Evolutionary conservation across 2,888 invertebrate species (phyloP), one percentile per base, ranked within the genome.

Genomic region (Dasypolia templi): DNA sequence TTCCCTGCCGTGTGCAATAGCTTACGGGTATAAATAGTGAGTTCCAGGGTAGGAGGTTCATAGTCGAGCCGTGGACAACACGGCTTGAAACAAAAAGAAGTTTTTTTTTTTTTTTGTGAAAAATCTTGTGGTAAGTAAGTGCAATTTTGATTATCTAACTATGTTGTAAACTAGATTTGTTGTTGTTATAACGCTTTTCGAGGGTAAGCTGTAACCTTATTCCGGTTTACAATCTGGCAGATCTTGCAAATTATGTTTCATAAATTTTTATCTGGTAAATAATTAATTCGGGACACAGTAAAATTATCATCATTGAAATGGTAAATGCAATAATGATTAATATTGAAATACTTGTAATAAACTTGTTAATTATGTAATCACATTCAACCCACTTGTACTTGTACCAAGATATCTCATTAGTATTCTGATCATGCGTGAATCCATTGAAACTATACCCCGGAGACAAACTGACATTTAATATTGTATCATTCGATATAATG

Each of bases 21-120:
- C 0, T 7, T 3, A 17, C 9, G 61, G n/a, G 72, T 89, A 89
- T 91, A 92, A 84, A 91, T 68, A 74, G 39, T 56, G 17, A 5
- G 53, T n/a, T 17, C 32, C 5, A 49, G 26, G 44, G 32, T 9
- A 71, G 9, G 12, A 35, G 17, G 17, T n/a, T 51, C 85, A 90
- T 88, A 91, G 82, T 90, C 86, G 87, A 86, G 92, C 91, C 92
- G 92, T 92, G 90, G 72, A 64, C 51, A n/a, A 65, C 89, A 91
- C 92, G 92, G 92, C 92, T 90, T 89, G 78, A 76, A 79, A 83
- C 58, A 69, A 77, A 71, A 58, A 7, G 44, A 29, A 17, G 22
- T 53, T 77, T 68, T 26, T 58, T 67, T 72, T 53, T 62, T 56
- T 74, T 68, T 42, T 19, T 63, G 55, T 63, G 22, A 29, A 63